Base-by-base conservation (phyloP, 2,797 vertebrate species). In the Epinephelus malabaricus region DNA sequence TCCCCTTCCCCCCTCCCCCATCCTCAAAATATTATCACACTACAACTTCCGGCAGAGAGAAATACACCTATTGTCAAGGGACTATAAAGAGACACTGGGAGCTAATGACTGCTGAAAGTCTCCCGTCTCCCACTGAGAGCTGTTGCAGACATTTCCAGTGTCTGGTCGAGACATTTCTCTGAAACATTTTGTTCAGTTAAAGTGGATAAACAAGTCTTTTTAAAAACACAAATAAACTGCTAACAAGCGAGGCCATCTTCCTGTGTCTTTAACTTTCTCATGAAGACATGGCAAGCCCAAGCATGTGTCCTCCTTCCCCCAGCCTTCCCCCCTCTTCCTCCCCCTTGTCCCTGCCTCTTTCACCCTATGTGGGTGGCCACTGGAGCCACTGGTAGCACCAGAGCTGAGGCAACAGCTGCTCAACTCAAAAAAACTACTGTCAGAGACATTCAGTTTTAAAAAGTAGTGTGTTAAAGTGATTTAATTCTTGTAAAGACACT, bases 291-390 rank as follows among this genome's bases (percentile, higher is more conserved):
- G 75, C 94, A 92, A 90, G 95, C 80, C 88, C 85, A 25, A 76
- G 81, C 95, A 93, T 88, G 94, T 83, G 83, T 46, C 80, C 70
- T 49, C 61, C 7, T 34, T 46, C 50, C 38, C 40, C 65, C 21
- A 6, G 59, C 34, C 7, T 34, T 34, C 34, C 34, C 34, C 7
- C 63, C 62, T 25, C 66, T 45, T 45, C 23, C 58, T 3, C 54
- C 38, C 40, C 45, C 51, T 25, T 30, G 11, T 19, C 61, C 40
- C 47, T 69, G 38, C 19, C 73, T 65, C 71, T 50, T 69, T 50
- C 55, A 54, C 76, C 76, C 81, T 81, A 7, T 81, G 87, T 94
- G 94, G 92, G 94, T 95, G 94, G 93, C 82, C 92, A 62, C 73
- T 77, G 68, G 53, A 91, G 87, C 89, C 92, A 93, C 87, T 94